phyloP scores from a whole-genome alignment of 2,113 vertebrate species.

The Oryzias woworae region DNA sequence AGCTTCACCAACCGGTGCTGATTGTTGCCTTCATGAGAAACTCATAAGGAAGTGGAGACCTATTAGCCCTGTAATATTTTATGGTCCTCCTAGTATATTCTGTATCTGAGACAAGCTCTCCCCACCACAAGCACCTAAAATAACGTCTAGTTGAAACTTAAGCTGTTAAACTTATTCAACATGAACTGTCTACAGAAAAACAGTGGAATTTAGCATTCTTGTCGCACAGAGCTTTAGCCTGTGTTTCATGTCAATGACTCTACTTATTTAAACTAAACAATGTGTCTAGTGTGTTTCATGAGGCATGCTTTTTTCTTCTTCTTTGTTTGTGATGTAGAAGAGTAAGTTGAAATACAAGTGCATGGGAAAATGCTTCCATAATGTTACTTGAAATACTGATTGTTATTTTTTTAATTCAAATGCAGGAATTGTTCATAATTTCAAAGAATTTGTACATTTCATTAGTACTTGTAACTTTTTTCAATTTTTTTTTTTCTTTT shows the following conservation, averaged over 20 bases:
- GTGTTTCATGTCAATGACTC: constrained; percentile 64
- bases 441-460: no score
- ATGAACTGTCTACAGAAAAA: constrained; percentile 54
- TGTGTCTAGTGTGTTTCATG: constrained; percentile 56
- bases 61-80: constrained; percentile 51
- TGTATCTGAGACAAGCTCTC: constrained; percentile 9
- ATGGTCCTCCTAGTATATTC: constrained; percentile 36
- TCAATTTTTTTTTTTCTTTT: no score
- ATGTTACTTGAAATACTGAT: no score
- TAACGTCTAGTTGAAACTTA: constrained; percentile 39
- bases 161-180: constrained; percentile 39
- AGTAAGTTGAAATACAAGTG: constrained; percentile 3
- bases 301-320: constrained; percentile 10
- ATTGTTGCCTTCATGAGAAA: constrained; percentile 54
- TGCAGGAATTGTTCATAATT: no score
- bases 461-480: no score
- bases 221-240: constrained; percentile 27
- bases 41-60: constrained; percentile 49
- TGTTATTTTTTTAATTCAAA: no score
- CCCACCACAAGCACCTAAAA: constrained; percentile 22
- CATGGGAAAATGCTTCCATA: neutral
- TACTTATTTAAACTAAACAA: constrained; percentile 67
- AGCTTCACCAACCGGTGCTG: constrained; percentile 50
- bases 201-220: constrained; percentile 41
- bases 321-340: constrained; percentile 1